Evolutionary conservation across 2,113 vertebrate genomes (phyloP).

Genomic region (Hippocampus mohnikei): DNA sequence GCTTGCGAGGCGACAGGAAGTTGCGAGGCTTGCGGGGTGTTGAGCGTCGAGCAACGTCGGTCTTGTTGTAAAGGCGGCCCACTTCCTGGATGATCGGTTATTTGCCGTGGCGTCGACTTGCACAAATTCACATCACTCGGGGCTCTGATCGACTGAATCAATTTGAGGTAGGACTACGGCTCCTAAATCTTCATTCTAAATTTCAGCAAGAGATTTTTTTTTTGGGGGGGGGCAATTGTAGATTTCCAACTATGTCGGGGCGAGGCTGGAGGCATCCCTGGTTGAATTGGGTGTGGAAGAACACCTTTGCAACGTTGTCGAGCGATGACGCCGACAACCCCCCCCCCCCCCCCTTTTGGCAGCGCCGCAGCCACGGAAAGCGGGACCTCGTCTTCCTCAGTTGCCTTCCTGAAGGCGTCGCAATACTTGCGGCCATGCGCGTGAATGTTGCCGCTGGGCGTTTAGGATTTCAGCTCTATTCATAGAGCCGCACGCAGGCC

Average conservation of each 20-base stretch:
- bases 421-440: background rate
- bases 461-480: conserved; percentile 72
- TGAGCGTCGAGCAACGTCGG: background rate
- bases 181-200: too few relatives aligned
- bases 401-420: background rate
- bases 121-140: too few relatives aligned
- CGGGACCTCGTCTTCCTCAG: background rate
- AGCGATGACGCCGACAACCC: too few relatives aligned
- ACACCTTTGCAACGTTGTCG: too few relatives aligned
- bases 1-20: background rate
- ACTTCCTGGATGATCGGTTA: background rate
- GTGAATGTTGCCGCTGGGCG: conserved; percentile 40
- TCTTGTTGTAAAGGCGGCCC: background rate
- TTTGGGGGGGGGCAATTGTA: too few relatives aligned
- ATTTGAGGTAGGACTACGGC: too few relatives aligned
- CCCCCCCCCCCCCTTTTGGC: too few relatives aligned
- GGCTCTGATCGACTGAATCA: too few relatives aligned
- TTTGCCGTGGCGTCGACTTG: background rate
- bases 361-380: background rate
- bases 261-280: too few relatives aligned
- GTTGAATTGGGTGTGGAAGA: too few relatives aligned
- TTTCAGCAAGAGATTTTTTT: too few relatives aligned
- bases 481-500: conserved; percentile 52
- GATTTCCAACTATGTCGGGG: too few relatives aligned
- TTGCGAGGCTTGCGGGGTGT: background rate